phyloP scores from a whole-genome alignment of 2,888 invertebrate genomes.

The Mythimna vitellina region DNA sequence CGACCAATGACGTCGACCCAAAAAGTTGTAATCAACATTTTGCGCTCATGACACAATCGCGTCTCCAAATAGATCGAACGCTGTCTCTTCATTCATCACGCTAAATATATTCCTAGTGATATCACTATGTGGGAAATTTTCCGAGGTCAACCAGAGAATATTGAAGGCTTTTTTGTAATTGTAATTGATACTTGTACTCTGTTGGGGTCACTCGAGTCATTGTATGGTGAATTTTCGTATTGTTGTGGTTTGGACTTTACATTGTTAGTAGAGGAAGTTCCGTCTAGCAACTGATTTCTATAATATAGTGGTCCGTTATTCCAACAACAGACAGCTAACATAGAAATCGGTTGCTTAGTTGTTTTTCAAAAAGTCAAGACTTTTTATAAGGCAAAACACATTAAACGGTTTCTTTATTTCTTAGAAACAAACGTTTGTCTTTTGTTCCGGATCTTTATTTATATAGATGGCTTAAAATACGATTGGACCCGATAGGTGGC shows the following conservation, averaged over 20 bases:
- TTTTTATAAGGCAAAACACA: too few relatives aligned
- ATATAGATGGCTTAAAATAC: too few relatives aligned
- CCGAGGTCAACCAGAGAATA: slow-evolving; percentile 22
- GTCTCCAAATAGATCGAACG: slow-evolving; percentile 53
- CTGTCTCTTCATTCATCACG: slow-evolving; percentile 55
- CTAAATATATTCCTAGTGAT: slow-evolving; percentile 57
- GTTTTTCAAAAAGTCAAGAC: too few relatives aligned
- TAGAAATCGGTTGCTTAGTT: too few relatives aligned
- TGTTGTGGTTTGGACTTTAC: slow-evolving; percentile 26
- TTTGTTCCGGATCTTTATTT: too few relatives aligned
- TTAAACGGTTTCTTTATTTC: too few relatives aligned
- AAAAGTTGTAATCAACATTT: slow-evolving; percentile 48
- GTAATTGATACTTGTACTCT: slow-evolving; percentile 15
- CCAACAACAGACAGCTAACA: too few relatives aligned
- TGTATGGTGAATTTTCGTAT: slow-evolving; percentile 17
- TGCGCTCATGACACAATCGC: slow-evolving; percentile 48
- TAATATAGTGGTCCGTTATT: neutral
- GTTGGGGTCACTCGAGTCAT: slow-evolving; percentile 22
- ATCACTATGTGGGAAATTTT: slow-evolving; percentile 41
- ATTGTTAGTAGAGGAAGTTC: neutral
- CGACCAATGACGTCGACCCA: slow-evolving; percentile 8
- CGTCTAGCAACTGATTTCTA: neutral
- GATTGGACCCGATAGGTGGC: too few relatives aligned
- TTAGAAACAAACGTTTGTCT: too few relatives aligned
- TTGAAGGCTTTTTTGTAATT: slow-evolving; percentile 14